Evolutionary conservation across 2,797 vertebrate species (phyloP), one percentile per base, ranked within the genome.

Genomic region (Arremon aurantiirostris): DNA sequence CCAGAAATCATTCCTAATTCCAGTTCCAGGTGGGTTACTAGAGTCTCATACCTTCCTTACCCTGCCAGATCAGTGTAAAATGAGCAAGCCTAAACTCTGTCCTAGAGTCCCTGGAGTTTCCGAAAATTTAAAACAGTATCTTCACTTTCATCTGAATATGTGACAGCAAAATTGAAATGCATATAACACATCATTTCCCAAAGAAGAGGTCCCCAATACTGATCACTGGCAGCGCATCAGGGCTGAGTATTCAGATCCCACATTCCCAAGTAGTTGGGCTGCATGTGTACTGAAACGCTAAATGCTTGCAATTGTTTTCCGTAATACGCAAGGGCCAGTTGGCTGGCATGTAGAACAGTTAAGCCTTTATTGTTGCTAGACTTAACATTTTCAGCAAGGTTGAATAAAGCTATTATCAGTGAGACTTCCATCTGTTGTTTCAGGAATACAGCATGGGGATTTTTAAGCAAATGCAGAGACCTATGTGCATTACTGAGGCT

Each of bases 331-430:
- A 76, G 65, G 79, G 44, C 75, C 78, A 73, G 64, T 77, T 89
- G 88, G 80, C 83, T 3, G 4, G 55, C 78, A 42, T 15, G 75
- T 50, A 65, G 95, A 95, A 95, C 95, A 97, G 92, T 77, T 95
- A 93, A 95, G 92, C 93, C 86, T 92, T 92, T 85, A 92, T 92
- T 95, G 96, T 92, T 80, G 39, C 81, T 75, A 77, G 90, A 80
- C n/a, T 95, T 85, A 92, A 90, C 75, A 49, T 97, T 95, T 96
- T 73, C 92, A 87, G 60, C 81, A 94, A 95, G 94, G 90, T 93
- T 80, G 89, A 96, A 93, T 91, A 89, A 95, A 87, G 89, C 93
- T 56, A 85, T 94, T 95, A 87, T 82, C 86, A 87, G 35, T 32
- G 77, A 73, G 78, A 61, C 47, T 87, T 85, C 81, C 41, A n/a